Evolutionary conservation across 2,888 invertebrate genomes (phyloP).

Genomic region (Exocentrus adspersus): DNA sequence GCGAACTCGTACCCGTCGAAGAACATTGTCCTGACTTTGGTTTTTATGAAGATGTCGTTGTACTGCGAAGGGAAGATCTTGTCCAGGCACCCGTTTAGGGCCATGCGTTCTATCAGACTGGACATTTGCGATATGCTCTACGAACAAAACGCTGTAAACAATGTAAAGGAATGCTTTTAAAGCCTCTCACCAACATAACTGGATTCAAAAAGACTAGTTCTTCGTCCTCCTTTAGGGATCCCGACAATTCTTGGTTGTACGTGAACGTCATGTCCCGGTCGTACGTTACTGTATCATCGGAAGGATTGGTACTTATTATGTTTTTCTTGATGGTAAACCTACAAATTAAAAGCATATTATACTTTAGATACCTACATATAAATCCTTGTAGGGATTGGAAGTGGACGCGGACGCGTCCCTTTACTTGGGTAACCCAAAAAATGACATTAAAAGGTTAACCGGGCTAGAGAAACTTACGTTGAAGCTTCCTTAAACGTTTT

Average conservation of each 20-base stretch:
- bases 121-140: constrained; percentile 40
- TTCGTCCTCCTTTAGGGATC: constrained; percentile 63
- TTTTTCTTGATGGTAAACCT: constrained; percentile 39
- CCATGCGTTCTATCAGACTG: constrained; percentile 37
- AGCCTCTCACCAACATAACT: constrained; percentile 66
- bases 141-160: neutral
- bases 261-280: constrained; percentile 64
- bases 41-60: constrained; percentile 40
- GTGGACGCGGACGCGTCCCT: too few species aligned
- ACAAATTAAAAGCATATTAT: constrained; percentile 20
- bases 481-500: too few species aligned
- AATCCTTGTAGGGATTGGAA: too few species aligned
- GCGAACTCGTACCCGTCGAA: constrained; percentile 48
- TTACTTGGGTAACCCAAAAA: too few species aligned
- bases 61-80: constrained; percentile 35
- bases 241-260: constrained; percentile 66
- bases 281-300: constrained; percentile 68
- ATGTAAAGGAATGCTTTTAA: neutral
- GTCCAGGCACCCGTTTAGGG: constrained; percentile 43
- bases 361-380: neutral
- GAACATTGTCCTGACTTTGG: constrained; percentile 37
- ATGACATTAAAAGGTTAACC: too few species aligned
- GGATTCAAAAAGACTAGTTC: constrained; percentile 68
- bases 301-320: constrained; percentile 49
- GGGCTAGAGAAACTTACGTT: too few species aligned